Evolutionary conservation across 2,888 invertebrate genomes (phyloP), one percentile per base, ranked within the genome.

Genomic region (Marronus borbonicus): DNA sequence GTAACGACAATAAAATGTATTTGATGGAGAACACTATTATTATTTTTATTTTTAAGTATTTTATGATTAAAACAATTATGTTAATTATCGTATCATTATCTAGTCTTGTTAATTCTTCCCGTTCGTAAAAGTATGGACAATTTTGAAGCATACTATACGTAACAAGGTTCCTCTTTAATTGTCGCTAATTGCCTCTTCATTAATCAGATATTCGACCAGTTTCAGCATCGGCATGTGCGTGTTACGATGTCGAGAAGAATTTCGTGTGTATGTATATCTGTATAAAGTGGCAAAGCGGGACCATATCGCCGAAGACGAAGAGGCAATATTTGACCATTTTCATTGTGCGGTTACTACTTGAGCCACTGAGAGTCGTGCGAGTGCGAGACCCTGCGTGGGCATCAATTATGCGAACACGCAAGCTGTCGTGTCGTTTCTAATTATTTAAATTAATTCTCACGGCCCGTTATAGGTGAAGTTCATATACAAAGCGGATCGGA

Each of bases 391-490:
- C 24, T 1, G 28, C 14, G 68, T 68, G 68, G 49, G 50, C 39
- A 68, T 49, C 68, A 68, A 68, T 68, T 68, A 68, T 50, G 49
- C 50, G 50, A 50, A 28, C 68, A 68, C 68, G 68, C 68, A 68
- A 68, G 20, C 68, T 68, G 50, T 68, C 68, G 68, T 68, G 68
- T 68, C 68, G 50, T 50, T 68, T 68, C 68, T 68, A 68, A 68
- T 68, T 68, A 68, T 68, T 68, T 68, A 68, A 68, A 68, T 68
- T 68, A 68, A 68, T 68, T 68, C 68, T 50, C 68, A 68, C 68
- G 68, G 49, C 68, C 62, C 68, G 68, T 49, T 68, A 68, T 68
- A 68, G 68, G 50, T 68, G 68, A 68, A 50, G 68, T 68, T 50
- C 68, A 31, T 28, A 36, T 36, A 62, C 31, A 5, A 62, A 62